Evolutionary conservation across 2,888 invertebrate genomes (phyloP), one percentile per base, ranked within the genome.

Genomic region (Drosophila longiperda): DNA sequence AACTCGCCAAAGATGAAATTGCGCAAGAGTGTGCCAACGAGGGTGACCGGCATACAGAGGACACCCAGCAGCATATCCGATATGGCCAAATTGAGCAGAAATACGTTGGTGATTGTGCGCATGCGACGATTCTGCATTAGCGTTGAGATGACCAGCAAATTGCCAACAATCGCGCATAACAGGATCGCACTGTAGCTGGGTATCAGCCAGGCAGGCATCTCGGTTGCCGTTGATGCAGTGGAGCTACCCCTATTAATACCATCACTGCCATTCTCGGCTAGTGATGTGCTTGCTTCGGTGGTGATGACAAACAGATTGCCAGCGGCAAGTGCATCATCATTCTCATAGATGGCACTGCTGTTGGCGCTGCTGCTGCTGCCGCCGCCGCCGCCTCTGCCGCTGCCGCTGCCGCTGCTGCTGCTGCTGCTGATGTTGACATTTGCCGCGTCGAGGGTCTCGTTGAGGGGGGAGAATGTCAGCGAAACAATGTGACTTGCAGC

Each of bases 91-190:
- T 96, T 97, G 49, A 97, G 93, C 57, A 97, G 93, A 90, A 96
- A 97, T 1, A 97, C 95, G 82, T 97, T 96, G 9, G 96, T 96
- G 32, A 96, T 96, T 0, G 96, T 96, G 81, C 97, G 94, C 97
- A 97, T 97, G 73, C 96, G 93, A 79, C 96, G 95, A 91, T 97
- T 96, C 83, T 95, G 95, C 0, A 96, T 94, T 26, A 97, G 93
- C 0, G 96, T 97, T 33, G 96, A 94, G 70, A 97, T 95, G 45
- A 98, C 97, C 81, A 97, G 93, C 33, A 95, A 95, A 92, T 98
- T 98, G 0, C 97, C 97, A 0, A 96, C 94, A 73, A 97, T 95
- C 1, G 97, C 96, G 57, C 97, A 94, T 49, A 97, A 91, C 90
- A 97, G 97, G 80, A 97, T 97, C 34, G 95, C 93, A 66, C 95